A percentile compares a stretch with the other conserved stretches of the same genome.
phyloP scores from a whole-genome alignment of 1,140 invertebrate species.

The Cydia fagiglandana region DNA sequence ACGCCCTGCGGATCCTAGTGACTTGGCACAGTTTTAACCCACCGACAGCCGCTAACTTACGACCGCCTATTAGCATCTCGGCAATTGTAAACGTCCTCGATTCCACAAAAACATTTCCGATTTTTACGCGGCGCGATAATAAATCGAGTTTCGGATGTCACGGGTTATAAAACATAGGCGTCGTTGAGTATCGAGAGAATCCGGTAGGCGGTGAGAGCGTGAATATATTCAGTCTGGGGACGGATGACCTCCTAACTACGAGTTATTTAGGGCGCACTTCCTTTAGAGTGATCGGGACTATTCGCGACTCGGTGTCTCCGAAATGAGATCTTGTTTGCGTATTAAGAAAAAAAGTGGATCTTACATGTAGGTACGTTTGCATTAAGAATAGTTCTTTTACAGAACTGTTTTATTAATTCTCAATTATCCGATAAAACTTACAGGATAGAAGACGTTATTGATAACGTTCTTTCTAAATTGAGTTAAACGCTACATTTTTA shows the following conservation, averaged over 20 bases:
- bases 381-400: no score
- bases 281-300: slow-evolving; percentile 43
- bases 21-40: slow-evolving; percentile 27
- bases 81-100: slow-evolving; percentile 30
- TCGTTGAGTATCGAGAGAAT: slow-evolving; percentile 71
- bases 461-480: no score
- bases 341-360: background rate
- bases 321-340: background rate
- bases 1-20: background rate
- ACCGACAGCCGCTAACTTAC: slow-evolving; percentile 27
- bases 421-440: no score
- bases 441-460: no score
- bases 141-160: slow-evolving; percentile 75
- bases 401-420: no score
- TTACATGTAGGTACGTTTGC: no score
- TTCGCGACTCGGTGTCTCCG: background rate
- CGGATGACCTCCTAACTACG: slow-evolving; percentile 60
- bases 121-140: slow-evolving; percentile 64
- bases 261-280: slow-evolving; percentile 73
- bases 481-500: no score
- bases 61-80: slow-evolving; percentile 25
- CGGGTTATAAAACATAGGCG: slow-evolving; percentile 76
- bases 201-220: slow-evolving; percentile 53
- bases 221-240: slow-evolving; percentile 73
- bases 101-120: slow-evolving; percentile 35